These are phyloP conservation scores for Ptilorrhoa leucosticta DNA, from an alignment of 2,113 vertebrate genomes.

Conservation along the genomic window DNA sequence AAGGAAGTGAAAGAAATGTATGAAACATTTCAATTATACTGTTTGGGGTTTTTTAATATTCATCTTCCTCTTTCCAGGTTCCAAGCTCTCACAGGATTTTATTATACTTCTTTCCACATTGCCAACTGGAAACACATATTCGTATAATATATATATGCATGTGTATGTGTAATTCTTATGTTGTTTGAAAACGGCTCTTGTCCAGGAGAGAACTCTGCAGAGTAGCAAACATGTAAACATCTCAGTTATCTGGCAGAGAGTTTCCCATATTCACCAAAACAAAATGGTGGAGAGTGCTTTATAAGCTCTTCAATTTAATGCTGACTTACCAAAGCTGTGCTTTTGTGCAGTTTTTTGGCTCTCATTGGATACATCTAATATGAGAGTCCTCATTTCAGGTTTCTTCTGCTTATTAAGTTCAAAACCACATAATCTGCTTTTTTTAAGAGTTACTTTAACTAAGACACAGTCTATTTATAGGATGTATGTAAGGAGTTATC, in stretches of 20 bases:
- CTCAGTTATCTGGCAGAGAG: not conserved
- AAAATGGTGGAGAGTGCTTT: not conserved
- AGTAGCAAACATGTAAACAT: not conserved
- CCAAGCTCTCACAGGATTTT: not conserved
- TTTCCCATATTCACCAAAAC: not conserved
- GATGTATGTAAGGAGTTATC: not conserved
- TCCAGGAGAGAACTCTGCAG: not conserved
- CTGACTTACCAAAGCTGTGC: not conserved
- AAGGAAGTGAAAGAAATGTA: not conserved
- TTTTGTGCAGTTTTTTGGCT: not conserved
- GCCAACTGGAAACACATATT: not conserved
- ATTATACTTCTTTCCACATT: not conserved
- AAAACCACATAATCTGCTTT: not conserved
- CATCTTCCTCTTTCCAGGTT: not conserved
- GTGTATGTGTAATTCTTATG: not conserved
- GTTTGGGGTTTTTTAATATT: not conserved
- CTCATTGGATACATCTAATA: not conserved
- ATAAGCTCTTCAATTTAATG: not conserved
- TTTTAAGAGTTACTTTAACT: not conserved
- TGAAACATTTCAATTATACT: not conserved
- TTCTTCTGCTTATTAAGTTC: not conserved
- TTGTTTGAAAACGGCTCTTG: not conserved
- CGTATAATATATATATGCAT: not conserved
- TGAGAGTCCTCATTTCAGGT: not conserved
- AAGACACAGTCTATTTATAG: not conserved